Evolutionary conservation across 2,888 invertebrate genomes (phyloP), one percentile per base, ranked within the genome.

Genomic region (Heliothis peltigera): DNA sequence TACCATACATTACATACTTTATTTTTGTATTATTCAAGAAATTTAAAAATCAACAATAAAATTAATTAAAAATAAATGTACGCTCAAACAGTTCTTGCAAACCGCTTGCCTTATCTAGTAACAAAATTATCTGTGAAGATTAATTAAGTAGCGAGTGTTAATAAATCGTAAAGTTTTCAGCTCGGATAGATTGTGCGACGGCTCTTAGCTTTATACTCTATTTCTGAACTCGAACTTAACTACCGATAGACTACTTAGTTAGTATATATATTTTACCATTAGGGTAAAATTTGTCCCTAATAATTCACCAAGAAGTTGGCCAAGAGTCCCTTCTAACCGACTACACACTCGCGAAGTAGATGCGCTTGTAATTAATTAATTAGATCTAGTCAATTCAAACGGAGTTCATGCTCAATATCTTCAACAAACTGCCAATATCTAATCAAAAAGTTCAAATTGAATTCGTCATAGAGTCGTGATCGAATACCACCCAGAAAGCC

Each of bases 91-190:
- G 18, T 22, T 35, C 3, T 6, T n/a, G 5, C 22, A 15, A 10
- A 21, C 6, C 22, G 42, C 18, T 35, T 48, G 4, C 18, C 78
- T 19, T 54, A 64, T 80, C 78, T 44, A 71, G 71, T 48, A n/a
- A 39, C 52, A 53, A 61, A 32, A 72, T 18, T 64, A 54, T 71
- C 67, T 4, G 8, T 8, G n/a, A 51, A 53, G 70, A 60, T 75
- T 79, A 85, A 86, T 86, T 84, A 84, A 82, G 75, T 74, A 70
- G 60, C 62, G 62, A 70, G 59, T 73, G 84, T 83, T 84, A 85
- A 86, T 87, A 80, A 86, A 87, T 81, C 71, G 71, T 19, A 43
- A 81, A 81, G 77, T 81, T 81, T 73, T 66, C 70, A 65, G 67
- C 76, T 72, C 46, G 49, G 59, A 64, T 70, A 73, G 70, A 71